Percentiles rank a stretch among this genome's conserved stretches.
phyloP scores from a whole-genome alignment of 30 jellyfish, hydroid and myxozoan species.

The Hydra vulgaris region DNA sequence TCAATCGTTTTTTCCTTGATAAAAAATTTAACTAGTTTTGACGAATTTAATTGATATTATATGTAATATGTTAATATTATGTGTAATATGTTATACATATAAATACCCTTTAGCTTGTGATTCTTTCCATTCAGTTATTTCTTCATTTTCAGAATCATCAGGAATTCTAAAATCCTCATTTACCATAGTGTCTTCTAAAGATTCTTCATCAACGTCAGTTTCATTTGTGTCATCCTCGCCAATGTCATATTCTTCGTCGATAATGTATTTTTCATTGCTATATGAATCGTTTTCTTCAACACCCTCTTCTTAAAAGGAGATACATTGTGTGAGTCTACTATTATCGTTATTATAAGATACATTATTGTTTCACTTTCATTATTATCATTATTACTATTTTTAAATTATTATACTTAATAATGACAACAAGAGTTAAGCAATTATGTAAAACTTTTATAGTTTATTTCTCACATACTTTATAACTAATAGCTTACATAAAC shows the following conservation, averaged over 20 bases:
- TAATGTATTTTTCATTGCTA: constrained; percentile 14
- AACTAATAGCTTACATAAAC: too few relatives aligned
- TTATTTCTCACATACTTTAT: too few relatives aligned
- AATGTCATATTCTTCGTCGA: constrained; percentile 27
- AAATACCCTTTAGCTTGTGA: background rate
- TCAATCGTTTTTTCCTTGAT: constrained; percentile 25
- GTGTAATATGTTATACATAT: too few relatives aligned
- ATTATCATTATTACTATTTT: too few relatives aligned
- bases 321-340: background rate
- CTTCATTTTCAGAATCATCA: constrained; percentile 23
- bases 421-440: too few relatives aligned
- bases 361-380: constrained; percentile 20
- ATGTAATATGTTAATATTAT: too few relatives aligned
- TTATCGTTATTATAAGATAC: constrained; percentile 7
- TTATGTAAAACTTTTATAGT: too few relatives aligned
- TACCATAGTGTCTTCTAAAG: constrained; percentile 1
- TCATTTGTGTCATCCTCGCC: constrained; percentile 27
- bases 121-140: constrained; percentile 14
- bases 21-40: background rate
- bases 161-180: background rate
- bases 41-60: too few relatives aligned
- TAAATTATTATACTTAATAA: too few relatives aligned
- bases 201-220: constrained; percentile 1
- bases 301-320: background rate
- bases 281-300: constrained; percentile 1